Percentiles rank a stretch among this genome's conserved stretches.
Evolutionary conservation across 2,113 vertebrate species (phyloP).

Genomic region (Chlorodrepanis virens): DNA sequence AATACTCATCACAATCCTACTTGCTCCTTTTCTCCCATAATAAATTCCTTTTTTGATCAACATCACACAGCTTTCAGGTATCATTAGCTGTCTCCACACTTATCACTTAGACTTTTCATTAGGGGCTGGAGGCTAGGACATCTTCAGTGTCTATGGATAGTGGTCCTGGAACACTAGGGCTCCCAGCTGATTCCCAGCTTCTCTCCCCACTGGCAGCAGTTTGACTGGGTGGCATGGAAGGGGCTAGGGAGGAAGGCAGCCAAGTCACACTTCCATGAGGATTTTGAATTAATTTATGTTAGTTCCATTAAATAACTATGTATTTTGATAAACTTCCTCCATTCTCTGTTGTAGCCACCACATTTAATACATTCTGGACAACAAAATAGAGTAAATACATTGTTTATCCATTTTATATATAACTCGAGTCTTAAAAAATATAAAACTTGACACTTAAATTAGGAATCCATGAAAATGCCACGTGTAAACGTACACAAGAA

Average conservation of each 20-base stretch:
- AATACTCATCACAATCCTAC: not conserved
- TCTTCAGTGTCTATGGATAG: fast-evolving
- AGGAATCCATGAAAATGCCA: not conserved
- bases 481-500: fast-evolving
- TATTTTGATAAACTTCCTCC: not conserved
- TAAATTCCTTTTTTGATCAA: not conserved
- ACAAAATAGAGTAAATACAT: not conserved
- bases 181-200: not conserved
- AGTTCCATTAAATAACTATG: not conserved
- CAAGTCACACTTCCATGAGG: not conserved
- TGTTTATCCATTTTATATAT: not conserved
- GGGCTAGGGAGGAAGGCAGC: not conserved
- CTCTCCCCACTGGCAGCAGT: not conserved
- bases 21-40: not conserved
- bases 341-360: not conserved
- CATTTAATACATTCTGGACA: not conserved
- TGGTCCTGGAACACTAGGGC: not conserved
- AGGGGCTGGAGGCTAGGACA: not conserved
- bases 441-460: not conserved
- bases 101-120: not conserved
- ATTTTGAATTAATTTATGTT: not conserved
- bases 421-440: not conserved
- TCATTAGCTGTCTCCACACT: not conserved
- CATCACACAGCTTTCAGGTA: not conserved
- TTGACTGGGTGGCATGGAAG: fast-evolving